phyloP scores from a whole-genome alignment of 2,888 invertebrate species.

The Pammene aurita region DNA sequence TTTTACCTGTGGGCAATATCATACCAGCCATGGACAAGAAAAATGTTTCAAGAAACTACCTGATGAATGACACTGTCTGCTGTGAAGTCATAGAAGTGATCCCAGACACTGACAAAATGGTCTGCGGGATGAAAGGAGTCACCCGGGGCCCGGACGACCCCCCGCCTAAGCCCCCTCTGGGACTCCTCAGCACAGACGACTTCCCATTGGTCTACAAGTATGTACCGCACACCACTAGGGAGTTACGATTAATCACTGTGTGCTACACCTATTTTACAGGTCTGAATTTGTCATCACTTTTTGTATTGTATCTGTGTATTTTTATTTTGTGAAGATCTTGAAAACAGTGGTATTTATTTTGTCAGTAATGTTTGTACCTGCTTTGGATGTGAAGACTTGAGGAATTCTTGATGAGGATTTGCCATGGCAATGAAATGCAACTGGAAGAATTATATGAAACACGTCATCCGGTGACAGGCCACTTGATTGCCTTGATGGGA shows the following conservation, averaged over 20 bases:
- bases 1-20: conserved; percentile 87
- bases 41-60: conserved; percentile 89
- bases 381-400: conserved; percentile 41
- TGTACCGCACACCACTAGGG: conserved; percentile 64
- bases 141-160: conserved; percentile 88
- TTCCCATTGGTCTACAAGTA: conserved; percentile 93
- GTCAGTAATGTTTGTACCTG: conserved; percentile 43
- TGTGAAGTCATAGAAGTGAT: conserved; percentile 94
- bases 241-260: conserved; percentile 56
- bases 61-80: conserved; percentile 92
- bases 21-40: conserved; percentile 92
- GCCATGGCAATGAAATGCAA: conserved; percentile 20
- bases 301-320: conserved; percentile 66
- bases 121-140: conserved; percentile 92
- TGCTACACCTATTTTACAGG: conserved; percentile 69
- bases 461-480: conserved; percentile 37
- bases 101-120: conserved; percentile 93
- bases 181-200: conserved; percentile 91
- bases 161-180: conserved; percentile 88
- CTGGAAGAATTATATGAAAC: conserved; percentile 32
- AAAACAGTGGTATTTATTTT: conserved; percentile 65
- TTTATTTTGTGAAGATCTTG: conserved; percentile 61
- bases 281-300: conserved; percentile 56
- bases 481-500: conserved; percentile 42
- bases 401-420: conserved; percentile 25